These are phyloP conservation scores for Acestrorhynchus altus DNA, from an alignment of 2,797 vertebrate genomes.

Conservation along the genomic window DNA sequence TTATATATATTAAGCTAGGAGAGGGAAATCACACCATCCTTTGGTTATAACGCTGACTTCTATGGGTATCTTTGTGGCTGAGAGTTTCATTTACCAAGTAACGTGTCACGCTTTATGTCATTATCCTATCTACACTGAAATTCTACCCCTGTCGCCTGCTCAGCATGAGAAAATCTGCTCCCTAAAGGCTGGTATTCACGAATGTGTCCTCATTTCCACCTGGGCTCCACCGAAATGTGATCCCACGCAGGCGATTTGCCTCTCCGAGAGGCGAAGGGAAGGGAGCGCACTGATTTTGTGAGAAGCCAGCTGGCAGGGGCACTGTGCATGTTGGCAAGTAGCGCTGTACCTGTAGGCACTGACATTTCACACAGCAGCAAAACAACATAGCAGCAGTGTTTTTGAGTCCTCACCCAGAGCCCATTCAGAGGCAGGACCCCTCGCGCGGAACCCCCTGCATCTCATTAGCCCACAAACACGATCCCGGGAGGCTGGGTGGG, in stretches of 20 bases:
- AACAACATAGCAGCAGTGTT: constrained; percentile 58
- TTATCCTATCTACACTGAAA: not conserved
- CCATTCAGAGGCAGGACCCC: constrained; percentile 50
- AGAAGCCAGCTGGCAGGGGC: constrained; percentile 71
- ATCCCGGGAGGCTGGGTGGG: not conserved
- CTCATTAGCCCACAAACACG: constrained; percentile 58
- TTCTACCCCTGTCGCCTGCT: not conserved
- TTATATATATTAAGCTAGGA: no score
- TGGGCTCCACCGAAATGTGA: constrained; percentile 20
- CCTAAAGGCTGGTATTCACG: constrained; percentile 3
- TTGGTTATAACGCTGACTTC: no score
- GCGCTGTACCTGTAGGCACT: constrained; percentile 64
- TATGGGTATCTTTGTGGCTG: not conserved
- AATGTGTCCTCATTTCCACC: constrained; percentile 26
- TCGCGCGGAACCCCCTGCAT: constrained; percentile 58
- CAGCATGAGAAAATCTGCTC: not conserved
- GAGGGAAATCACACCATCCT: no score
- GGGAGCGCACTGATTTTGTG: constrained; percentile 2
- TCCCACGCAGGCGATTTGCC: constrained; percentile 14
- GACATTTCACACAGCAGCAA: constrained; percentile 69
- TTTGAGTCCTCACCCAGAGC: constrained; percentile 39
- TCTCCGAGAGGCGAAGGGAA: constrained; percentile 23
- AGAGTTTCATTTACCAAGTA: not conserved
- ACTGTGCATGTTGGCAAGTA: constrained; percentile 61
- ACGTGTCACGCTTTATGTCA: not conserved